phyloP scores from a whole-genome alignment of 2,888 invertebrate species.

The Drosophila peninsularis region DNA sequence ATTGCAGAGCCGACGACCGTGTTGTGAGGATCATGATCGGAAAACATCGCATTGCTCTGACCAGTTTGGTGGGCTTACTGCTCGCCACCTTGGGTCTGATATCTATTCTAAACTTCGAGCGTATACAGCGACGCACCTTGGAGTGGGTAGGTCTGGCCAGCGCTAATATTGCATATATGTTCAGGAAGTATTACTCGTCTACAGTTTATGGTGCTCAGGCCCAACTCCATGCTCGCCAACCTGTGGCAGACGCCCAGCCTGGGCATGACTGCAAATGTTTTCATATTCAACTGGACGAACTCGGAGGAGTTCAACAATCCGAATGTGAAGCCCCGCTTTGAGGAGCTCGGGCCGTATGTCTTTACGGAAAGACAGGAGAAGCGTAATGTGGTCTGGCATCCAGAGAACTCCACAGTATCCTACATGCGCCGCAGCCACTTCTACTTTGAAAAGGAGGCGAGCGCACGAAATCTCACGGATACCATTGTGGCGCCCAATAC shows the following conservation, averaged over 20 bases:
- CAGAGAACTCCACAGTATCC: slow-evolving; percentile 89
- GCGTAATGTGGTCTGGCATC: slow-evolving; percentile 89
- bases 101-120: slow-evolving; percentile 54
- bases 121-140: slow-evolving; percentile 49
- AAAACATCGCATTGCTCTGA: slow-evolving; percentile 60
- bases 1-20: slow-evolving; percentile 27
- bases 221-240: slow-evolving; percentile 84
- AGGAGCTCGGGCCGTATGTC: slow-evolving; percentile 87
- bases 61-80: slow-evolving; percentile 54
- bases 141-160: slow-evolving; percentile 46
- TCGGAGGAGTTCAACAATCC: slow-evolving; percentile 87
- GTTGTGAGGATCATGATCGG: slow-evolving; percentile 54
- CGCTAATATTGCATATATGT: too few species aligned
- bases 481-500: slow-evolving; percentile 65
- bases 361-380: slow-evolving; percentile 89
- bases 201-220: slow-evolving; percentile 87
- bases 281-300: slow-evolving; percentile 92
- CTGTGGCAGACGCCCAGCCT: slow-evolving; percentile 89
- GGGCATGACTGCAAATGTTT: slow-evolving; percentile 87
- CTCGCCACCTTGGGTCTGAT: slow-evolving; percentile 42
- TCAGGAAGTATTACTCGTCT: neutral
- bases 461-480: slow-evolving; percentile 62
- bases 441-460: slow-evolving; percentile 85
- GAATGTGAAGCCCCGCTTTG: slow-evolving; percentile 85
- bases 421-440: slow-evolving; percentile 89